Evolutionary conservation across 2,888 invertebrate species (phyloP).

Genomic region (Teleogryllus oceanicus): DNA sequence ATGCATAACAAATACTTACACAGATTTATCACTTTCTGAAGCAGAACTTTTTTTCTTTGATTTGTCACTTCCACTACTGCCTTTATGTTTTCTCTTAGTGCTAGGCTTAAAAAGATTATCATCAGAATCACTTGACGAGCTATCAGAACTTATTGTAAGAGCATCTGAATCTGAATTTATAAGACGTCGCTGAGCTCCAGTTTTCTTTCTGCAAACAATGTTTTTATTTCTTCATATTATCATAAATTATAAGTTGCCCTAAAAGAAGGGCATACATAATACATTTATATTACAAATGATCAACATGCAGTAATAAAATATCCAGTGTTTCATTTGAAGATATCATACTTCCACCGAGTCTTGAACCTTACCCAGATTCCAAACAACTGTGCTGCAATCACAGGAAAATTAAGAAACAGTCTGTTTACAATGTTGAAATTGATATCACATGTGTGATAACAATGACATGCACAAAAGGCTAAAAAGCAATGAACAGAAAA

Average conservation of each 20-base stretch:
- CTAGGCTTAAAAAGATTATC: constrained; percentile 18
- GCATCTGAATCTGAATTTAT: constrained; percentile 24
- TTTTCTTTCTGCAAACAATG: background rate
- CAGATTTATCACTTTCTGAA: constrained; percentile 37
- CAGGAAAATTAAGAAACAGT: no score
- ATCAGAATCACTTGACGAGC: constrained; percentile 19
- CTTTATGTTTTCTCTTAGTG: constrained; percentile 2
- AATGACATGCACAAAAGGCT: no score
- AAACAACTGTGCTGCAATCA: no score
- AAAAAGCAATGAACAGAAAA: no score
- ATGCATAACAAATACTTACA: constrained; percentile 28
- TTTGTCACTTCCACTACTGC: background rate
- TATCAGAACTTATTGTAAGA: background rate
- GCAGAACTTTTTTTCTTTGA: constrained; percentile 36
- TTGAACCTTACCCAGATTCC: no score
- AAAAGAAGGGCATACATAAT: no score
- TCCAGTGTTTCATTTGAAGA: no score
- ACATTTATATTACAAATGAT: no score
- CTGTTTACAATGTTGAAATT: no score
- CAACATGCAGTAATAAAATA: no score
- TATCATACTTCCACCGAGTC: no score
- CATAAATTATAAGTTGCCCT: background rate
- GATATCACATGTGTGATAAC: no score
- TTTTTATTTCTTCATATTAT: background rate
- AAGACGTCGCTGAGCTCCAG: background rate